Base-by-base conservation (phyloP, 2,113 vertebrate genomes). In the Sinosuthora webbiana region DNA sequence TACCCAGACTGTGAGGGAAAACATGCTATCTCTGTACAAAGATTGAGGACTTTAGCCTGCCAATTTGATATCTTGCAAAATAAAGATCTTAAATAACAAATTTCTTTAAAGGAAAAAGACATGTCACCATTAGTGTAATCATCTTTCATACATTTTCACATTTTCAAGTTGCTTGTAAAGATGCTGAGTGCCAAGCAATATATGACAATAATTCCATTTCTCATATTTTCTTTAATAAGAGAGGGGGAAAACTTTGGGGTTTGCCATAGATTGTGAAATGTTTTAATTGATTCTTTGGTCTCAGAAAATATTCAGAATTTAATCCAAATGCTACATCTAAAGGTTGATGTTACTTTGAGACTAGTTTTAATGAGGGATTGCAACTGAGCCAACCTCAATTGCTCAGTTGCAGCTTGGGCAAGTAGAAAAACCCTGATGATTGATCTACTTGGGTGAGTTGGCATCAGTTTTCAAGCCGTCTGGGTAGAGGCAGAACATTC, bases 341-440 rank as follows among this genome's bases (percentile, higher is more conserved):
- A 97, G 89, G 90, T 96, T 95, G 91, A 89, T 95, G 81, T 94
- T 97, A 96, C 96, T 97, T 97, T 94, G 95, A 97, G 97, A 95
- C 94, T 95, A 81, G 91, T 97, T 98, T 97, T 98, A 98, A 98
- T 97, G 97, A 98, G 97, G 8, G 74, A 90, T 94, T 95, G 96
- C 95, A 94, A 84, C 94, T 95, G 89, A 97, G 97, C 97, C 97
- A 97, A 67, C 55, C 93, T 96, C 94, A 96, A 17, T 89, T 97
- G 94, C 96, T 97, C 94, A 83, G 91, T 88, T 97, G 95, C 95
- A 97, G 90, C 90, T 97, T 96, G 95, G 96, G 92, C 90, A 94
- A 96, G 96, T 93, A 93, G 97, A 97, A 96, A 95, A 95, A 53
- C 87, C 90, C 83, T 59, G 28, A 91, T 96, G 97, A 97, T 95